Conservation (phyloP, 2,113 vertebrate genomes). For the Myodes glareolus region DNA sequence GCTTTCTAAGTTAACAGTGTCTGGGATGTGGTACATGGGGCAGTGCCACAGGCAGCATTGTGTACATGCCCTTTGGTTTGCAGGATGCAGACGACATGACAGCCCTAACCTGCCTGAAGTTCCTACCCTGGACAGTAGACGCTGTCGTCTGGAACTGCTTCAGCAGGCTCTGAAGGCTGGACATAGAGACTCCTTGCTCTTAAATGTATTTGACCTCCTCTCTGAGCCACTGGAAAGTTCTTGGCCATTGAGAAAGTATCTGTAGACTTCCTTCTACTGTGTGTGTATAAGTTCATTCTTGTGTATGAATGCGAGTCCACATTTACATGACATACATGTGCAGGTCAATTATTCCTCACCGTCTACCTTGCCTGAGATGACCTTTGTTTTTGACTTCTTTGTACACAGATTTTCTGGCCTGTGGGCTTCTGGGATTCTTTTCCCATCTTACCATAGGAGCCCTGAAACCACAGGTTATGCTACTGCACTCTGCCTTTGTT, state of each 20-base stretch:
- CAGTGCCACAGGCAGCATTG: not conserved
- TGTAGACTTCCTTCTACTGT: not conserved
- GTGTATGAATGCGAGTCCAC: not conserved
- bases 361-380: not conserved
- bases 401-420: not conserved
- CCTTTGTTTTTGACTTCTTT: not conserved
- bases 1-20: not conserved
- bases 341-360: not conserved
- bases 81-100: not conserved
- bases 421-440: too few species aligned
- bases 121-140: not conserved
- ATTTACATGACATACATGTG: not conserved
- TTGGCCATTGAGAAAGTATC: not conserved
- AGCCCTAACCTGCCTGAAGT: not conserved
- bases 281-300: not conserved
- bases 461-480: not conserved
- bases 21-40: not conserved
- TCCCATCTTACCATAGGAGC: not conserved
- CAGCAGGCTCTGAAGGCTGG: not conserved
- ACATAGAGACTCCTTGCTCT: not conserved
- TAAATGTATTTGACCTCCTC: not conserved
- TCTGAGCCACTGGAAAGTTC: not conserved
- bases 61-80: not conserved
- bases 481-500: not conserved
- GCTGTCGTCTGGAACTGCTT: not conserved